A percentile compares a stretch with the other conserved stretches of the same genome.
These are phyloP conservation scores for Xenentodon cancila DNA, from an alignment of 2,797 vertebrate genomes.

Conservation along the genomic window DNA sequence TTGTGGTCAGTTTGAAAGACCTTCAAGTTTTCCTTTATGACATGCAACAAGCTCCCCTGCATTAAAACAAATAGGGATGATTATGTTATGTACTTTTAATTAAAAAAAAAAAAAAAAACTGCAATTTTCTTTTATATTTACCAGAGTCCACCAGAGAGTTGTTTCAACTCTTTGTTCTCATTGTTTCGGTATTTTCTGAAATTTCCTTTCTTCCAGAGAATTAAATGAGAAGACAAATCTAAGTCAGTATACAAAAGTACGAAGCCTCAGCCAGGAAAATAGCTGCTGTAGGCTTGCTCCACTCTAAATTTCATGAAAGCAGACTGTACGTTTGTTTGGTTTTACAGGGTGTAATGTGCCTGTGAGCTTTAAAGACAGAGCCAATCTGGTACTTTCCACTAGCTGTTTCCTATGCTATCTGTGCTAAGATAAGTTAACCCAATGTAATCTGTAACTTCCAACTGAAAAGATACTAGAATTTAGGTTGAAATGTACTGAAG, in stretches of 20 bases:
- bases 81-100: too few species aligned
- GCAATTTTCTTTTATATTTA: slow-evolving; percentile 13
- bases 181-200: too few species aligned
- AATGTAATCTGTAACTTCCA: background rate
- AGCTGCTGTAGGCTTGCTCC: background rate
- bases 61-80: background rate
- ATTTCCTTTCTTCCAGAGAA: too few species aligned
- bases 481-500: slow-evolving; percentile 5
- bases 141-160: too few species aligned
- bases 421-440: too few species aligned
- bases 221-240: too few species aligned
- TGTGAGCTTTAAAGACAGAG: slow-evolving; percentile 3
- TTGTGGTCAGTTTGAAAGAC: background rate
- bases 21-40: background rate
- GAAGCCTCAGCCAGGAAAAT: background rate
- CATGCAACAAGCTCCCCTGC: background rate
- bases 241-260: too few species aligned
- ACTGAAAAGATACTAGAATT: background rate
- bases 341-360: background rate
- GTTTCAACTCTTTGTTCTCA: too few species aligned
- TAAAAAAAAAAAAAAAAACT: background rate
- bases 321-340: too few species aligned
- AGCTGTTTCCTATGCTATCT: too few species aligned
- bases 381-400: too few species aligned
- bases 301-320: too few species aligned